Percentiles rank a stretch among this genome's conserved stretches.
Evolutionary conservation across 2,797 vertebrate genomes (phyloP).

Genomic region (Megalops cyprinoides): DNA sequence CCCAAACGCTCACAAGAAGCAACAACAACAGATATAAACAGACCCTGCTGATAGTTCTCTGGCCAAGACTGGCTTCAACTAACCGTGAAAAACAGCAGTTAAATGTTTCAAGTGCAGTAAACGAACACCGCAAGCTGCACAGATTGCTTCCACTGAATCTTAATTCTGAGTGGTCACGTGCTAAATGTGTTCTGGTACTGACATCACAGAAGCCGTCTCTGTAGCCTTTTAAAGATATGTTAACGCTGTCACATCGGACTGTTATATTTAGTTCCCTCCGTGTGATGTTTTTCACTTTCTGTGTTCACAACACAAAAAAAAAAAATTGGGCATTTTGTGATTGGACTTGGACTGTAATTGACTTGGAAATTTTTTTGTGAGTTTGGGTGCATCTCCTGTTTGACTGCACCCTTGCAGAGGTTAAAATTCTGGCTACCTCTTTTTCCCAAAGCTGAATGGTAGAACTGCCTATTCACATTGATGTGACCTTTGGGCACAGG

Average conservation of each 20-base stretch:
- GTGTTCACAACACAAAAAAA: too few relatives aligned
- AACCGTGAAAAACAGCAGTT: constrained; percentile 21
- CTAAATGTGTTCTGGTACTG: not conserved
- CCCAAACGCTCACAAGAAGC: not conserved
- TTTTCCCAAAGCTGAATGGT: not conserved
- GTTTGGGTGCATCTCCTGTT: not conserved
- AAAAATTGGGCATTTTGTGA: too few relatives aligned
- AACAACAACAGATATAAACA: constrained; percentile 48
- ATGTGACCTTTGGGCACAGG: constrained; percentile 53
- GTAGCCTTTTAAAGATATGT: too few relatives aligned
- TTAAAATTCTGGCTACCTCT: not conserved
- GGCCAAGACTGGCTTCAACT: constrained; percentile 35
- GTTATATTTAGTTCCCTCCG: not conserved
- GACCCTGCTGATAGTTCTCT: constrained; percentile 36
- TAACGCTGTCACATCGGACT: too few relatives aligned
- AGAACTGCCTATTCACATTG: constrained; percentile 41
- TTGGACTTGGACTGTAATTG: not conserved
- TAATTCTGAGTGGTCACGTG: not conserved
- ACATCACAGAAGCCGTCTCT: not conserved
- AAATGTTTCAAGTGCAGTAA: not conserved
- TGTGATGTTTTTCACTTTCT: not conserved
- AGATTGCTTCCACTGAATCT: not conserved
- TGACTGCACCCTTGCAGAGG: not conserved
- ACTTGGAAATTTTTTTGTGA: constrained; percentile 24
- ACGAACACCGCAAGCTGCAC: not conserved